A percentile compares a stretch with the other conserved stretches of the same genome.
Evolutionary conservation across 2,888 invertebrate genomes (phyloP).

Genomic region (Platycnemis pennipes): DNA sequence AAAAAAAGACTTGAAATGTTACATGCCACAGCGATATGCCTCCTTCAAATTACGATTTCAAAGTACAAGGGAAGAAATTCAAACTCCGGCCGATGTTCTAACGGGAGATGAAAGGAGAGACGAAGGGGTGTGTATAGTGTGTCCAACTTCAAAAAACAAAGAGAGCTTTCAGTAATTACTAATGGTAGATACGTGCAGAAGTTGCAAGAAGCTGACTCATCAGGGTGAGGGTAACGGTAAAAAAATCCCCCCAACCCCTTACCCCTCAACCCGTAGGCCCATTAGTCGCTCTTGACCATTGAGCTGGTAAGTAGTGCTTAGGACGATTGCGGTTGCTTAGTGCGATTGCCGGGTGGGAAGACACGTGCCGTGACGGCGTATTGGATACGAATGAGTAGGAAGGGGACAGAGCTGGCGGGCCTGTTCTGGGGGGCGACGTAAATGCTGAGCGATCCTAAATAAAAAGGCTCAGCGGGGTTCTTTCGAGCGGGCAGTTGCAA

Average conservation of each 20-base stretch:
- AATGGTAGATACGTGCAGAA: not conserved
- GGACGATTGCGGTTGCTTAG: not conserved
- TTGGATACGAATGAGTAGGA: not conserved
- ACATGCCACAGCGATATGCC: too few relatives aligned
- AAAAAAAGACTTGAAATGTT: too few relatives aligned
- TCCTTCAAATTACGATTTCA: too few relatives aligned
- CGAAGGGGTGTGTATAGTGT: too few relatives aligned
- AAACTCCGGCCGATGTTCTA: too few relatives aligned
- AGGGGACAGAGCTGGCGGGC: not conserved
- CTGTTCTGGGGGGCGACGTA: not conserved
- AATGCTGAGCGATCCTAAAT: not conserved
- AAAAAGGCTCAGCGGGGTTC: not conserved
- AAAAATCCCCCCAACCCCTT: not conserved
- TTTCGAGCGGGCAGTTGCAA: not conserved
- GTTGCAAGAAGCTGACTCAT: not conserved
- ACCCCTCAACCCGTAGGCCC: not conserved
- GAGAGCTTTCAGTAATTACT: not conserved
- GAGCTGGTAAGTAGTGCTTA: conserved; percentile 25
- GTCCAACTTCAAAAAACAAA: not conserved
- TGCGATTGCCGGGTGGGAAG: not conserved
- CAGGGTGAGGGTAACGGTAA: not conserved
- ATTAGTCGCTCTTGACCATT: not conserved
- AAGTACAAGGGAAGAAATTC: too few relatives aligned
- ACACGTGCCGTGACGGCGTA: not conserved
- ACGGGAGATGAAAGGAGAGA: too few relatives aligned